These are phyloP conservation scores for Acanthornis magna DNA, from an alignment of 2,797 vertebrate genomes.

Conservation along the genomic window DNA sequence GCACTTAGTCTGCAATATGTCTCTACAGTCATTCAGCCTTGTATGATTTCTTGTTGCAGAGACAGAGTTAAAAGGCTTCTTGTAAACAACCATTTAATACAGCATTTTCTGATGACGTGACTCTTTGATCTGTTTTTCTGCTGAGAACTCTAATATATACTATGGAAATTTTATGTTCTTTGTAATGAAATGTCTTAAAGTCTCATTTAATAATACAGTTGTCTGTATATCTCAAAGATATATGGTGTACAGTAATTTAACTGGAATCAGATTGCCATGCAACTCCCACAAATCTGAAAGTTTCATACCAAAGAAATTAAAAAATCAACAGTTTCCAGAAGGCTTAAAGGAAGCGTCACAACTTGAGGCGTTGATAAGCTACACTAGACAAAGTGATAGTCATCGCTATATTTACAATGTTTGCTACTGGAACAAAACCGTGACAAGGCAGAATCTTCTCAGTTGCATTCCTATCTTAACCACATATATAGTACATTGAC, in stretches of 20 bases:
- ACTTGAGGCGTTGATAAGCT: not conserved
- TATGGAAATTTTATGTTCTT: not conserved
- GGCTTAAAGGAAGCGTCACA: not conserved
- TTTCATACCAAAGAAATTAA: conserved; percentile 2
- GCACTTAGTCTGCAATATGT: conserved; percentile 43
- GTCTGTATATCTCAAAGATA: not conserved
- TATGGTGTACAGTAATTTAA: not conserved
- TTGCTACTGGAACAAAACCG: not conserved
- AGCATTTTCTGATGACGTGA: conserved; percentile 7
- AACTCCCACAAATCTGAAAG: not conserved
- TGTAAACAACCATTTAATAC: conserved; percentile 35
- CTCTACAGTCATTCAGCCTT: conserved; percentile 31
- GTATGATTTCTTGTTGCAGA: conserved; percentile 33
- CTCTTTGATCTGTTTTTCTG: conserved; percentile 41
- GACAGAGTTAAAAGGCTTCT: conserved; percentile 49
- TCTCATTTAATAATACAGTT: conserved; percentile 17
- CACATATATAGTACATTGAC: not conserved
- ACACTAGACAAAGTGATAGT: not conserved
- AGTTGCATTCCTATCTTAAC: not conserved
- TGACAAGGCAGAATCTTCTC: not conserved
- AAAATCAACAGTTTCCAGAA: not conserved
- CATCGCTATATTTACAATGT: not conserved
- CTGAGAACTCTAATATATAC: not conserved
- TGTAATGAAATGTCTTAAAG: conserved; percentile 25
- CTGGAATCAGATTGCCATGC: not conserved